These are phyloP conservation scores for Marcusenius ussheri DNA, from an alignment of 2,113 vertebrate genomes.

Conservation along the genomic window DNA sequence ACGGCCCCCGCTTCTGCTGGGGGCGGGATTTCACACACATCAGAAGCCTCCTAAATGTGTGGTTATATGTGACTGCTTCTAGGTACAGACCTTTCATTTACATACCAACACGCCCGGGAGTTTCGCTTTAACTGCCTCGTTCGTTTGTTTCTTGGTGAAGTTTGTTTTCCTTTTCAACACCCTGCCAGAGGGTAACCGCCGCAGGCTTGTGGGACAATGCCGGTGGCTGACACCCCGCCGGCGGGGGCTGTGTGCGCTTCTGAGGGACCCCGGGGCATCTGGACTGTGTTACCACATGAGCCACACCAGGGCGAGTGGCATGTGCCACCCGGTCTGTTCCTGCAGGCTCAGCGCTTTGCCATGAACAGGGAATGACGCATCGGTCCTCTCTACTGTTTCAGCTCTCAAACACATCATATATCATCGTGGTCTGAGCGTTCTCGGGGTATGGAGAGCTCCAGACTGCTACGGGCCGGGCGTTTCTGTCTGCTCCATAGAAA, in stretches of 20 bases:
- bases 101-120: constrained; percentile 18
- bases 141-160: constrained; percentile 32
- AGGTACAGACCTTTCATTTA: constrained; percentile 31
- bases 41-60: neutral
- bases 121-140: constrained; percentile 30
- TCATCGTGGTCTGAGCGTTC: neutral
- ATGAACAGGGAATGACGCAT: constrained; percentile 50
- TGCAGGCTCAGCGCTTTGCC: constrained; percentile 57
- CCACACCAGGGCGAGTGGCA: constrained; percentile 45
- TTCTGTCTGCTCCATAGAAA: neutral
- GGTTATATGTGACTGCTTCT: neutral
- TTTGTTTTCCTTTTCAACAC: constrained; percentile 28
- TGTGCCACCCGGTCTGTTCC: constrained; percentile 60
- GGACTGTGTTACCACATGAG: constrained; percentile 29
- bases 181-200: constrained; percentile 24
- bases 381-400: constrained; percentile 62
- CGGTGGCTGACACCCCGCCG: constrained; percentile 24
- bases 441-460: neutral
- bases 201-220: constrained; percentile 18
- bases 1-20: neutral
- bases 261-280: constrained; percentile 32
- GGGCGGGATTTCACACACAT: neutral
- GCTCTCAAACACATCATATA: constrained; percentile 44
- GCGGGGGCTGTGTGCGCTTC: constrained; percentile 23
- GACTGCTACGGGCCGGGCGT: neutral